Evolutionary conservation across 2,797 vertebrate genomes (phyloP), one percentile per base, ranked within the genome.

Genomic region (Hemitrygon akajei): DNA sequence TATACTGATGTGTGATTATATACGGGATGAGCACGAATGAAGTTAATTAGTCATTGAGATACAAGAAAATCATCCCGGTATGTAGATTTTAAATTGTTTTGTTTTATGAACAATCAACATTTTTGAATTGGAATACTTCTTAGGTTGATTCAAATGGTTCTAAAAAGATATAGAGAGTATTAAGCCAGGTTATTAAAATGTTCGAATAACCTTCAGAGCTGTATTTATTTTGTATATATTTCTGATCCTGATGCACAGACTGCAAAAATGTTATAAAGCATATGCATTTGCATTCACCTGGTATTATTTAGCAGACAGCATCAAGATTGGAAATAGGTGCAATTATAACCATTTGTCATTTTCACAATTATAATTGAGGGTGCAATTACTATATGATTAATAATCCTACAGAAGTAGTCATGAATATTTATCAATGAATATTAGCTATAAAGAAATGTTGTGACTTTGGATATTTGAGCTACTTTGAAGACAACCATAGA

Each of bases 301-400:
- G 71, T n/a, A 76, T 75, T 93, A 93, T 93, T 93, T 93, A 93
- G 71, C 47, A 18, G 37, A 75, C 91, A 93, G 71, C 37, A 76
- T 47, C 22, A 56, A 93, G 40, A 25, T 92, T 47, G 91, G 27
- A 93, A 93, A 47, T 93, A 30, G 16, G 91, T 56, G 40, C 91
- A 93, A 76, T 95, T 95, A 95, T 96, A 95, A 95, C 96, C 96
- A 97, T 97, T 97, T 96, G 96, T 97, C 97, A 97, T 95, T 95
- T 95, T 94, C 96, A 96, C 95, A 95, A 96, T 96, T 96, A 96
- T 96, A 96, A 96, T 95, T 94, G 94, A 93, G 95, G 94, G 94
- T 95, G 94, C 91, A 93, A 93, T 93, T 93, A 71, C 40, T 47
- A 56, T 75, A 40, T 93, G 91, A 93, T 93, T 93, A 93, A 93